Conservation (phyloP, 1,140 invertebrate species). For the Rhysida immarginata region DNA sequence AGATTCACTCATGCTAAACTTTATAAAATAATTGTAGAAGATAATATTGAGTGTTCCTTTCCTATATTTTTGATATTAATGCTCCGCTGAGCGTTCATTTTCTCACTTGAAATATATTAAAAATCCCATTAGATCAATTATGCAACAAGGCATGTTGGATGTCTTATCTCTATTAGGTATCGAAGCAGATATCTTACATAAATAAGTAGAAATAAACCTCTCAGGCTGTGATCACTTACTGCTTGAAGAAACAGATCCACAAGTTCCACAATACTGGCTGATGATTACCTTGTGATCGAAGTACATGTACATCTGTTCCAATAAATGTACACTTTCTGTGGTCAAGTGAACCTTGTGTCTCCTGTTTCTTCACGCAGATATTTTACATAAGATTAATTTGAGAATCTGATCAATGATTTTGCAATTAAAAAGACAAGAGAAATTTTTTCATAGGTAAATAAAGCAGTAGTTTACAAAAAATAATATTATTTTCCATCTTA, state of each 20-base stretch:
- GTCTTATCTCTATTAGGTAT: conserved; percentile 7
- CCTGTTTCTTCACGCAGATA: background rate
- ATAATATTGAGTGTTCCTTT: conserved; percentile 10
- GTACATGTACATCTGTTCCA: no score
- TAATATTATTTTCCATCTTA: background rate
- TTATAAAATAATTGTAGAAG: conserved; percentile 10
- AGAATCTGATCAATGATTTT: background rate
- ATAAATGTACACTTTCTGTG: no score
- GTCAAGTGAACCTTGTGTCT: no score
- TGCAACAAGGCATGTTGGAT: conserved; percentile 2
- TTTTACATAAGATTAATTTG: background rate
- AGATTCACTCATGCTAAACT: conserved; percentile 7
- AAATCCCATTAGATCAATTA: conserved; percentile 7
- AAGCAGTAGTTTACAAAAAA: background rate
- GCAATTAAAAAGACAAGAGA: background rate
- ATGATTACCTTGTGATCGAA: no score
- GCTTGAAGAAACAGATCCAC: no score
- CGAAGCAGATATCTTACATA: conserved; percentile 5
- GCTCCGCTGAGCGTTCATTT: conserved; percentile 9
- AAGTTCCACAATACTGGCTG: no score
- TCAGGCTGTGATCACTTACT: no score
- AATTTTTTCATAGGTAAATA: background rate
- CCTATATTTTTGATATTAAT: conserved; percentile 11
- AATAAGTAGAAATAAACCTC: background rate
- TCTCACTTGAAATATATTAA: conserved; percentile 10